These are phyloP conservation scores for Indri indri DNA, from an alignment of 2,113 vertebrate genomes.

Conservation along the genomic window DNA sequence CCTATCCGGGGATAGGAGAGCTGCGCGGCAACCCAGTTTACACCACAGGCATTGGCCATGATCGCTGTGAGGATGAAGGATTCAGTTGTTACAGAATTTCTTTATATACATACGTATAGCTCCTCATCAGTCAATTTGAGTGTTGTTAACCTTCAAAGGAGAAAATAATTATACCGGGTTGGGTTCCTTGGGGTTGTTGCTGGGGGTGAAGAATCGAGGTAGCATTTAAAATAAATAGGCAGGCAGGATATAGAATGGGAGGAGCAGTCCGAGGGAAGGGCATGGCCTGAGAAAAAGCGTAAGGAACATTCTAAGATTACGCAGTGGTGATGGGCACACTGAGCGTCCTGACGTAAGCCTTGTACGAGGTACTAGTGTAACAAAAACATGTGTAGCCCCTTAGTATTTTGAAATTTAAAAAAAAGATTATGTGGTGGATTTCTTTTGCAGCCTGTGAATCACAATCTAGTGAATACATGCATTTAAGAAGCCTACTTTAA, in stretches of 20 bases:
- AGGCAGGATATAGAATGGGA: neutral
- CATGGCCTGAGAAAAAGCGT: neutral
- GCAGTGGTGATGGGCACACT: neutral
- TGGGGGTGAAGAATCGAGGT: no score
- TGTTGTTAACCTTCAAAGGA: neutral
- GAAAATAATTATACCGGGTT: neutral
- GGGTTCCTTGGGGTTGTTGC: neutral
- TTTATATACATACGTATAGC: no score
- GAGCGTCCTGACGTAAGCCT: no score
- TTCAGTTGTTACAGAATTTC: no score
- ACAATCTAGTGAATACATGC: neutral
- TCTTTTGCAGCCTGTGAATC: neutral
- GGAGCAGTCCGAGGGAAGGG: neutral
- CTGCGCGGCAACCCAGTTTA: rapidly evolving
- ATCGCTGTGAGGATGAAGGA: no score
- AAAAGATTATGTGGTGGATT: neutral
- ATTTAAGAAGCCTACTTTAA: neutral
- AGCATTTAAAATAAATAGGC: neutral
- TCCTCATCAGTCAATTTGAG: no score
- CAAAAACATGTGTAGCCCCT: no score
- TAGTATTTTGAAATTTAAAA: no score
- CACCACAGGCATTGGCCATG: rapidly evolving
- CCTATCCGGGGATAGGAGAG: neutral
- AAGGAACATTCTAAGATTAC: neutral
- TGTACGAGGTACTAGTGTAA: no score